Conservation (phyloP, 2,888 invertebrate species). For the Oconnorella tubifera region DNA sequence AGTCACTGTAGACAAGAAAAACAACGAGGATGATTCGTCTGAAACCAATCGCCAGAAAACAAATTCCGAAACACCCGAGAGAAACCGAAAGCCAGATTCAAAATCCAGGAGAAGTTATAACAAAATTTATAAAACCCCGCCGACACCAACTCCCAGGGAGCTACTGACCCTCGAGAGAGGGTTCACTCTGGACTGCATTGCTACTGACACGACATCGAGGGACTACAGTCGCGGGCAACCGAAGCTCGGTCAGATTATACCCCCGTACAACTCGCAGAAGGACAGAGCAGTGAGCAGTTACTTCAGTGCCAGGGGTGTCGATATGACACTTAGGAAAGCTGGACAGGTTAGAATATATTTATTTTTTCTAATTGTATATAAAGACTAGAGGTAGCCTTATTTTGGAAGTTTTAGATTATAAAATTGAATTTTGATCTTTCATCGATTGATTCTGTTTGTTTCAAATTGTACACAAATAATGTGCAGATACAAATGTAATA, state of each 20-base stretch:
- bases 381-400: too few species aligned
- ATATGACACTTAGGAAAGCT: neutral
- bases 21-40: too few species aligned
- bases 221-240: neutral
- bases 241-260: neutral
- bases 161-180: neutral
- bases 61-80: too few species aligned
- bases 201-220: neutral
- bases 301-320: neutral
- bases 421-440: too few species aligned
- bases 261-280: neutral
- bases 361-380: too few species aligned
- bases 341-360: neutral
- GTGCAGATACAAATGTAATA: too few species aligned
- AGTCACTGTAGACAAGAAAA: too few species aligned
- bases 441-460: too few species aligned
- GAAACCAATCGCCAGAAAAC: too few species aligned
- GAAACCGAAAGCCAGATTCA: too few species aligned
- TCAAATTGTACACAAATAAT: too few species aligned
- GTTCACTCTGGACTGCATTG: neutral
- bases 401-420: too few species aligned
- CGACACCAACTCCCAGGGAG: neutral
- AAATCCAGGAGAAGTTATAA: neutral
- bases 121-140: neutral
- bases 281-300: neutral